These are phyloP conservation scores for Drosophila watanabei DNA, from an alignment of 1,140 invertebrate genomes.

Conservation along the genomic window DNA sequence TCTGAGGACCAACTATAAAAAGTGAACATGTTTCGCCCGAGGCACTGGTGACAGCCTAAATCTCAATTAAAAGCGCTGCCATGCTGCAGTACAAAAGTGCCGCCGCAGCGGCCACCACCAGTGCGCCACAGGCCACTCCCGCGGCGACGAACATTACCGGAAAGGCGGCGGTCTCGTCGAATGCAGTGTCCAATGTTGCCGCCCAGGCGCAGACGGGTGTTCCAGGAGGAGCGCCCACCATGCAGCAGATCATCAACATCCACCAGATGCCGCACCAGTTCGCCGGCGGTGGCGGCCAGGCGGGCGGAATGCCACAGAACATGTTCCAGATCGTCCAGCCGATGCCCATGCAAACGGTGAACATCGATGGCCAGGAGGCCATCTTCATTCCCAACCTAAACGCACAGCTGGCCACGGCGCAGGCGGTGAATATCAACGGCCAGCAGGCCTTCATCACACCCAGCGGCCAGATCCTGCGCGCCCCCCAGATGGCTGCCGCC, in stretches of 20 bases:
- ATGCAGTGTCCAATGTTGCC: constrained; percentile 26
- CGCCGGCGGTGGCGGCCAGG: constrained; percentile 38
- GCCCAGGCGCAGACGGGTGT: constrained; percentile 9
- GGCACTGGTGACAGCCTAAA: constrained; percentile 26
- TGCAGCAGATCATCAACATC: constrained; percentile 83
- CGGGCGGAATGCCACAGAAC: constrained; percentile 59
- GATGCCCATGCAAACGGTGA: constrained; percentile 92
- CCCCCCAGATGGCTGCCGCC: constrained; percentile 77
- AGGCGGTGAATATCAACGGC: constrained; percentile 80
- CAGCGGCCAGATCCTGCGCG: constrained; percentile 89
- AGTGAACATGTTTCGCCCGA: constrained; percentile 43
- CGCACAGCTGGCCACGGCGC: constrained; percentile 72
- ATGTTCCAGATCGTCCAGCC: constrained; percentile 85
- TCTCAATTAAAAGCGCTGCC: constrained; percentile 14
- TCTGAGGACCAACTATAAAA: constrained; percentile 46
- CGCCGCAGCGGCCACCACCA: constrained; percentile 37
- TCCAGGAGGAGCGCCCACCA: constrained; percentile 36
- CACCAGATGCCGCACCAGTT: constrained; percentile 79
- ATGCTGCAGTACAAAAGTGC: constrained; percentile 75
- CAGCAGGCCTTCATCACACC: constrained; percentile 87
- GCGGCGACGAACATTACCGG: constrained; percentile 24
- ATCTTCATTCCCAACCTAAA: constrained; percentile 91
- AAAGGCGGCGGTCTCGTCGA: constrained; percentile 38
- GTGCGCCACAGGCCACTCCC: constrained; percentile 40
- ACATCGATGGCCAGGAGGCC: constrained; percentile 96